Percentiles rank a stretch among this genome's conserved stretches.
Conservation (phyloP, 1,140 invertebrate genomes). For the Cepaea nemoralis region DNA sequence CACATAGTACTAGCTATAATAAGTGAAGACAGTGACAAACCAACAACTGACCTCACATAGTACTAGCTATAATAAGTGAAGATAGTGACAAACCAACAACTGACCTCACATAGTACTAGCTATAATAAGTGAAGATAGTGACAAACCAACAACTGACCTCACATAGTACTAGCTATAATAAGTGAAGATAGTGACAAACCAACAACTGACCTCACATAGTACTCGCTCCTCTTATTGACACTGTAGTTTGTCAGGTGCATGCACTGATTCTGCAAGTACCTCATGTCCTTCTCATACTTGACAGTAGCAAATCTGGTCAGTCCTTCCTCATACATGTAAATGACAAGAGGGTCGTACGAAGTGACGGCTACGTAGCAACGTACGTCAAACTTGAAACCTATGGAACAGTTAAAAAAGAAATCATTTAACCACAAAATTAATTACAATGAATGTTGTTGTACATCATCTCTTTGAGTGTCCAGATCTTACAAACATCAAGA, state of each 20-base stretch:
- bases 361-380: slow-evolving; percentile 95
- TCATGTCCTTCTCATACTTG: slow-evolving; percentile 68
- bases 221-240: slow-evolving; percentile 84
- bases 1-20: too few relatives aligned
- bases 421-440: background rate
- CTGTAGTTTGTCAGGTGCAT: slow-evolving; percentile 99
- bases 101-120: too few relatives aligned
- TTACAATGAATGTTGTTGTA: background rate
- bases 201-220: slow-evolving; percentile 66
- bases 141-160: too few relatives aligned
- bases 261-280: slow-evolving; percentile 79
- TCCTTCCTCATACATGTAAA: slow-evolving; percentile 96
- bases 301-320: slow-evolving; percentile 79
- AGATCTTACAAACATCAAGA: too few relatives aligned
- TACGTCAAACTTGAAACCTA: slow-evolving; percentile 88
- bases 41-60: too few relatives aligned
- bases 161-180: too few relatives aligned
- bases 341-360: slow-evolving; percentile 90
- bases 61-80: too few relatives aligned
- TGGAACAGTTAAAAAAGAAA: slow-evolving; percentile 28
- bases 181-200: too few relatives aligned
- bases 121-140: too few relatives aligned
- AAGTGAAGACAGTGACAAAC: too few relatives aligned
- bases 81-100: too few relatives aligned
- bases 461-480: too few relatives aligned